These are phyloP conservation scores for Apocheima hispidaria DNA, from an alignment of 2,888 invertebrate genomes.

Conservation along the genomic window DNA sequence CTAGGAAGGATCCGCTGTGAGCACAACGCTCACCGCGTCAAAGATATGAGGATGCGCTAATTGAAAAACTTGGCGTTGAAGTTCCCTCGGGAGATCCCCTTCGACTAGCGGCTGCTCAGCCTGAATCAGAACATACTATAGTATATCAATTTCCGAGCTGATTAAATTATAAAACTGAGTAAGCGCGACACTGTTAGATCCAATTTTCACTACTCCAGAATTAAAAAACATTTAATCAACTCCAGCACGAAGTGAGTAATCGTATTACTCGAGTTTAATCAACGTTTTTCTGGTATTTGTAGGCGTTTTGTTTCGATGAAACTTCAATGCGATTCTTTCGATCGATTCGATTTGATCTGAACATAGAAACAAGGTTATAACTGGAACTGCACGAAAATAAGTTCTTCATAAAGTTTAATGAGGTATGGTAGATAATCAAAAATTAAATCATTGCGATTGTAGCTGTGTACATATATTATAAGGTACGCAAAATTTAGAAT, in stretches of 20 bases:
- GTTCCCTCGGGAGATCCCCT: conserved; percentile 6
- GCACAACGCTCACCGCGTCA: not conserved
- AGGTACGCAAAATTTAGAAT: too few species aligned
- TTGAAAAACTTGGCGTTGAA: conserved; percentile 47
- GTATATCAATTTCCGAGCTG: conserved; percentile 6
- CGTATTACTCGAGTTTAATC: conserved; percentile 32
- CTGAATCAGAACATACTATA: not conserved
- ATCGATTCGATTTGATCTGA: too few species aligned
- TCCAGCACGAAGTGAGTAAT: conserved; percentile 31
- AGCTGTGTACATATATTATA: too few species aligned
- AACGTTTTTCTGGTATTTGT: conserved; percentile 29
- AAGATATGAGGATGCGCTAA: conserved; percentile 44
- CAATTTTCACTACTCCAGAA: conserved; percentile 30
- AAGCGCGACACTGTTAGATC: conserved; percentile 17
- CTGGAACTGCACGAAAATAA: too few species aligned
- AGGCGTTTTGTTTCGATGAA: conserved; percentile 13
- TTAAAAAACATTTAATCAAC: conserved; percentile 42
- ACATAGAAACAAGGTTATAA: too few species aligned
- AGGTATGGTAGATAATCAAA: too few species aligned
- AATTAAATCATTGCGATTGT: too few species aligned
- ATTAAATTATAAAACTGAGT: conserved; percentile 29
- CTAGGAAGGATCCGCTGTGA: conserved; percentile 16
- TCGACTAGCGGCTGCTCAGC: not conserved
- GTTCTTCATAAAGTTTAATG: too few species aligned
- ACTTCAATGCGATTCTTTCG: not conserved